These are phyloP conservation scores for Leptopterna dolabrata DNA, from an alignment of 2,888 invertebrate genomes.

Conservation along the genomic window DNA sequence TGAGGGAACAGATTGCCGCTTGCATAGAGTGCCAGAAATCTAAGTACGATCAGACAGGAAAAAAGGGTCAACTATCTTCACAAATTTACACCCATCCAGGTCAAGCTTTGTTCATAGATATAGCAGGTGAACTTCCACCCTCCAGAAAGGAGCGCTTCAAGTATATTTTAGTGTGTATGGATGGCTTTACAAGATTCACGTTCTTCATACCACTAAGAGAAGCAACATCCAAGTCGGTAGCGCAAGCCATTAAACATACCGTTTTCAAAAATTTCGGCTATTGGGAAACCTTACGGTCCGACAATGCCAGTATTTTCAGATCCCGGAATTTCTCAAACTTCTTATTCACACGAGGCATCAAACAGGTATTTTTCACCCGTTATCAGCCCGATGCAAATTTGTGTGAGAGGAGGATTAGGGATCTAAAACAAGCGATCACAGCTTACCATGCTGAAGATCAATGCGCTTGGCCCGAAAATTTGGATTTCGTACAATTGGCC, in stretches of 20 bases:
- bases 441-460: not conserved
- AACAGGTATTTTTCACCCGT: not conserved
- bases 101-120: not conserved
- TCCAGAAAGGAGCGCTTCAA: too few relatives aligned
- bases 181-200: conserved; percentile 1
- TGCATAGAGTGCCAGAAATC: not conserved
- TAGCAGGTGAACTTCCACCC: not conserved
- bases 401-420: not conserved
- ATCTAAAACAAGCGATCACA: not conserved
- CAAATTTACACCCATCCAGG: not conserved
- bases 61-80: conserved; percentile 1
- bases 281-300: too few relatives aligned
- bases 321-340: not conserved
- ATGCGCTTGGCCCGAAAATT: not conserved
- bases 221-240: too few relatives aligned
- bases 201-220: conserved; percentile 34
- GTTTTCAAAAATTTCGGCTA: not conserved
- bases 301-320: conserved; percentile 5
- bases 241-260: too few relatives aligned
- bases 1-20: not conserved
- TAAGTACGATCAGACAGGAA: not conserved
- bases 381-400: too few relatives aligned
- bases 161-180: conserved; percentile 10
- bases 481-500: conserved; percentile 8
- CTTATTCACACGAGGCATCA: conserved; percentile 1